phyloP scores from a whole-genome alignment of 1,140 invertebrate species.

The Oncopodura yosiiana region DNA sequence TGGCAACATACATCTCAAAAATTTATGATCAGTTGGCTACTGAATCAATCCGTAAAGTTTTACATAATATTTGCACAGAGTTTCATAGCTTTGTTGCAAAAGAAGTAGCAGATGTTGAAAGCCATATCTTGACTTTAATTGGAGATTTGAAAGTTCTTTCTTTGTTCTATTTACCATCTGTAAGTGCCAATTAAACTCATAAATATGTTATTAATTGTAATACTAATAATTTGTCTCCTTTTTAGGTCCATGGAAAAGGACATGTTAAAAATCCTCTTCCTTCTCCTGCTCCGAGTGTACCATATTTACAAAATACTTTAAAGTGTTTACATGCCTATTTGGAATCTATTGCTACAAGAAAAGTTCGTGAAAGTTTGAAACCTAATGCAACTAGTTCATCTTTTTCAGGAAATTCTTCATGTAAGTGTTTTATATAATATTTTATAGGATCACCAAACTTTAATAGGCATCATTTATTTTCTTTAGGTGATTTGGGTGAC shows the following conservation, averaged over 20 bases:
- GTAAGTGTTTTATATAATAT: not conserved
- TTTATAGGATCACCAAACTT: not conserved
- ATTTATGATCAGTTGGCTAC: conserved; percentile 25
- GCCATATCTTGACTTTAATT: conserved; percentile 12
- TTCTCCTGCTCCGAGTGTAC: conserved; percentile 18
- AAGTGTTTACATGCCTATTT: conserved; percentile 11
- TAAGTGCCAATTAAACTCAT: too few species aligned
- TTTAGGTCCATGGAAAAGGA: conserved; percentile 28
- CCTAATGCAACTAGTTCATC: not conserved
- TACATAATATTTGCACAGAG: conserved; percentile 10
- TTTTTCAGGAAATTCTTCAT: not conserved
- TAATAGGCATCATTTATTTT: not conserved
- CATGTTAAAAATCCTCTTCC: conserved; percentile 20
- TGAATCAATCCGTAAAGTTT: conserved; percentile 20
- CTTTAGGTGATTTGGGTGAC: not conserved
- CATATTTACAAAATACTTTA: conserved; percentile 12
- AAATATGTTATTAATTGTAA: too few species aligned
- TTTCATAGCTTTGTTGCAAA: conserved; percentile 14
- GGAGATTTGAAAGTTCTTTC: conserved; percentile 28
- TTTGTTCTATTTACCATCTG: conserved; percentile 25
- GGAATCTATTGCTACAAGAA: conserved; percentile 9
- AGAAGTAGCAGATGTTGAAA: conserved; percentile 15
- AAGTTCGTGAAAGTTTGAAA: conserved; percentile 2
- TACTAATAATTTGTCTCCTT: too few species aligned
- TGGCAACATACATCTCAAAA: conserved; percentile 73